A percentile compares a stretch with the other conserved stretches of the same genome.
Evolutionary conservation across 2,888 invertebrate species (phyloP).

Genomic region (Drosophila pseudotalamancana): DNA sequence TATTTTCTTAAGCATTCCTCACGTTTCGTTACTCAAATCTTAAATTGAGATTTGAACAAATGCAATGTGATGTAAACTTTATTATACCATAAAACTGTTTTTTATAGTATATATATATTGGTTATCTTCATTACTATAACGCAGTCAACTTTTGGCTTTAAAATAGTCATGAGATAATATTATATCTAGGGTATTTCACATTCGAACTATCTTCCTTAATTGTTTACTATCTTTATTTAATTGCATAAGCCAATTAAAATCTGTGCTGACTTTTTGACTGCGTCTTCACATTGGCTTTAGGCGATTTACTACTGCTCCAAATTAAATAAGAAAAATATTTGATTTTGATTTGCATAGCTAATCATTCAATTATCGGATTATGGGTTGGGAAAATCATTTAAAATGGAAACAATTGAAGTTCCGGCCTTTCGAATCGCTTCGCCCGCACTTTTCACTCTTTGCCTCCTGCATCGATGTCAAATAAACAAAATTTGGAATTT

Average conservation of each 20-base stretch:
- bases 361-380: conserved; percentile 73
- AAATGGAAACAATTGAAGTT: conserved; percentile 52
- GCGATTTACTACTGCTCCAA: conserved; percentile 1
- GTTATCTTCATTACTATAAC: too few relatives aligned
- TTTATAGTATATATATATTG: too few relatives aligned
- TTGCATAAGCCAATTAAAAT: conserved; percentile 7
- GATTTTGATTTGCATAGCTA: conserved; percentile 68
- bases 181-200: not conserved
- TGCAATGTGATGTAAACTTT: too few relatives aligned
- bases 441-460: conserved; percentile 1
- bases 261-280: conserved; percentile 15
- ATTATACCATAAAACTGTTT: too few relatives aligned
- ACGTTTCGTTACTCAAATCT: too few relatives aligned
- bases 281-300: not conserved
- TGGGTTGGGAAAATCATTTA: conserved; percentile 61
- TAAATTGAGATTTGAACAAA: too few relatives aligned
- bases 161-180: too few relatives aligned
- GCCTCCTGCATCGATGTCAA: conserved; percentile 27
- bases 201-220: not conserved
- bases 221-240: not conserved
- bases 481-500: conserved; percentile 59
- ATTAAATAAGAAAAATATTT: too few relatives aligned
- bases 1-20: too few relatives aligned
- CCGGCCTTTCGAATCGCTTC: not conserved
- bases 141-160: too few relatives aligned